Conservation (phyloP, 2,113 vertebrate genomes). For the Pandion haliaetus region DNA sequence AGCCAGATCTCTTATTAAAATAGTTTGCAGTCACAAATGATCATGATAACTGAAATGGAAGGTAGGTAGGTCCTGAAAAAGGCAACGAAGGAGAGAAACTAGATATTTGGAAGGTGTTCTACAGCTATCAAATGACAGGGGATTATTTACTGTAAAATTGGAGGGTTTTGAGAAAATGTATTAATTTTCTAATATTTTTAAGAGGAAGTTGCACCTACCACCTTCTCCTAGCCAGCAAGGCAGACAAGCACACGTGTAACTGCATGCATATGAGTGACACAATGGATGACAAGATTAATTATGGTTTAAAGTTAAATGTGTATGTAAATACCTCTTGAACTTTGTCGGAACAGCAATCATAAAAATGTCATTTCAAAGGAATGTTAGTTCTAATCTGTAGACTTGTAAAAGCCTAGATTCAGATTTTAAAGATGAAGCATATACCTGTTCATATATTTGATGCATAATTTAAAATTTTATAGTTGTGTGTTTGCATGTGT, state of each 20-base stretch:
- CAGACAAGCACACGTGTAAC: neutral
- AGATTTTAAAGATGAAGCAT: neutral
- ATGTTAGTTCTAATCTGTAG: neutral
- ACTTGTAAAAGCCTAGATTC: neutral
- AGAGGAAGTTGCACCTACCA: neutral
- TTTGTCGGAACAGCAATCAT: neutral
- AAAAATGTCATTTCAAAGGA: neutral
- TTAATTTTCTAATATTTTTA: neutral
- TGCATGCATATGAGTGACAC: neutral
- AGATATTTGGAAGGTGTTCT: neutral
- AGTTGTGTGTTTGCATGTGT: neutral
- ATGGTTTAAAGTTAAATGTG: neutral
- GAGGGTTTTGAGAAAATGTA: neutral
- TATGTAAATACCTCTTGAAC: neutral
- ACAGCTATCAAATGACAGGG: neutral
- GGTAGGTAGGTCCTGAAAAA: neutral
- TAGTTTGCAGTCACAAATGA: constrained; percentile 65
- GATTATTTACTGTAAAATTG: neutral
- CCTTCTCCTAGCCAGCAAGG: neutral
- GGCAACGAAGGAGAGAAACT: neutral
- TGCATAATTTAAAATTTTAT: neutral
- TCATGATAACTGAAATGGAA: neutral
- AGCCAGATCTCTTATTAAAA: constrained; percentile 73
- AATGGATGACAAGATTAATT: neutral
- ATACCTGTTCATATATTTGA: neutral